Percentiles rank a stretch among this genome's conserved stretches.
Conservation (phyloP, 2,113 vertebrate species). For the Elgaria multicarinata region DNA sequence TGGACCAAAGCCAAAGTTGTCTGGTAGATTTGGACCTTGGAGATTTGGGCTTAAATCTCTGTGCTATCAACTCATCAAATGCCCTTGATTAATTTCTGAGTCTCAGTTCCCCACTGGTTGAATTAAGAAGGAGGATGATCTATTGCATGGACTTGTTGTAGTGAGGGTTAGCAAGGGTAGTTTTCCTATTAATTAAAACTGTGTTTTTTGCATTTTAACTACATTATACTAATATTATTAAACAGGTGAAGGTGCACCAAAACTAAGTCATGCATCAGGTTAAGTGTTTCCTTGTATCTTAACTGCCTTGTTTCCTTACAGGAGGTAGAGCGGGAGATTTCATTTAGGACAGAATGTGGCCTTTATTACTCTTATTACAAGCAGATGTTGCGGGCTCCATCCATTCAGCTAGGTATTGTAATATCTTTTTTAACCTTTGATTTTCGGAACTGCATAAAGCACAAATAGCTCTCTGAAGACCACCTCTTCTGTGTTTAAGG, state of each 20-base stretch:
- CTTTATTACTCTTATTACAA: conserved; percentile 99
- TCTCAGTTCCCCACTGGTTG: neutral
- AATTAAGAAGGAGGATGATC: neutral
- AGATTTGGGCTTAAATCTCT: neutral
- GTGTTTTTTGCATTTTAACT: neutral
- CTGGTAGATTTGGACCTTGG: neutral
- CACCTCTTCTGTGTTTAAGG: neutral
- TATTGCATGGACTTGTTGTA: neutral
- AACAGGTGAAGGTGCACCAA: neutral
- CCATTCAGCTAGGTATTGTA: conserved; percentile 89
- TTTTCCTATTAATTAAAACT: neutral
- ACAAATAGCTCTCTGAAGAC: neutral
- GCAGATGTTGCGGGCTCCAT: conserved; percentile 92
- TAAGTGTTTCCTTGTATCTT: conserved; percentile 35
- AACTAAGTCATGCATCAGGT: conserved; percentile 29
- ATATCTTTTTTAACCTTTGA: neutral
- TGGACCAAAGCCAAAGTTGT: neutral
- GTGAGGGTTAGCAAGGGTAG: neutral
- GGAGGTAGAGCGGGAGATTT: conserved; percentile 98
- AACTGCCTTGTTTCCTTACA: conserved; percentile 72
- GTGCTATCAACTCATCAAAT: neutral
- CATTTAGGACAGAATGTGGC: conserved; percentile 97
- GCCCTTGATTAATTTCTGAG: neutral
- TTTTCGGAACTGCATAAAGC: neutral
- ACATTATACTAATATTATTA: neutral